Evolutionary conservation across 2,888 invertebrate species (phyloP), one percentile per base, ranked within the genome.

Genomic region (Patella depressa): DNA sequence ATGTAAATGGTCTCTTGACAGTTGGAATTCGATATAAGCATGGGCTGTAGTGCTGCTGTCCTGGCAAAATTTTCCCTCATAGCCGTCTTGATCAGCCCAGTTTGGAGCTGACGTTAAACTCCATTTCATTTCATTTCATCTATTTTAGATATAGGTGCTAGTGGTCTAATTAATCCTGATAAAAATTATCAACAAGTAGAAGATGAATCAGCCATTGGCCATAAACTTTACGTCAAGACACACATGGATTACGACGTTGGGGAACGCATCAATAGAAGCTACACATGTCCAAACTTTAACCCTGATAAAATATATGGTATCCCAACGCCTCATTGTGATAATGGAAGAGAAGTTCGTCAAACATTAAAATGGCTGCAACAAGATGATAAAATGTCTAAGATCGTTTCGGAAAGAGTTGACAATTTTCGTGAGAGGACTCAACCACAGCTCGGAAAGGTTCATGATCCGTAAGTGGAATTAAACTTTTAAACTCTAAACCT

Each of bases 391-490:
- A 65, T 12, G 65, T 85, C 89, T 5, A 88, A 88, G 71, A 84
- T 91, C 75, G 88, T 90, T 5, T 88, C 88, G 17, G 90, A 91
- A 78, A 78, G 90, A 53, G 86, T 90, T 7, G 91, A 91, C 82
- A 89, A 90, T 70, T 91, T 90, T 82, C 78, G 90, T 12, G 91
- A 91, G 74, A 86, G 88, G 78, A 88, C 86, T 17, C 90, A 91
- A 78, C 89, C 89, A 29, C 90, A 90, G 80, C 86, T 91, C 5
- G 91, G 90, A 57, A 79, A 88, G 83, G 86, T 88, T 3, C 90
- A 88, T 82, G 91, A 91, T 81, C 91, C 91, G 91, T 91, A 85
- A 86, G 91, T 88, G 12, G 9, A 17, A n/a, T 57, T 57, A 45
- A 45, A 45, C 45, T 9, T 45, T 45, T 45, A 5, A 9, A 9